A percentile compares a stretch with the other conserved stretches of the same genome.
phyloP scores from a whole-genome alignment of 2,888 invertebrate species.

The Chrysodeixis includens region DNA sequence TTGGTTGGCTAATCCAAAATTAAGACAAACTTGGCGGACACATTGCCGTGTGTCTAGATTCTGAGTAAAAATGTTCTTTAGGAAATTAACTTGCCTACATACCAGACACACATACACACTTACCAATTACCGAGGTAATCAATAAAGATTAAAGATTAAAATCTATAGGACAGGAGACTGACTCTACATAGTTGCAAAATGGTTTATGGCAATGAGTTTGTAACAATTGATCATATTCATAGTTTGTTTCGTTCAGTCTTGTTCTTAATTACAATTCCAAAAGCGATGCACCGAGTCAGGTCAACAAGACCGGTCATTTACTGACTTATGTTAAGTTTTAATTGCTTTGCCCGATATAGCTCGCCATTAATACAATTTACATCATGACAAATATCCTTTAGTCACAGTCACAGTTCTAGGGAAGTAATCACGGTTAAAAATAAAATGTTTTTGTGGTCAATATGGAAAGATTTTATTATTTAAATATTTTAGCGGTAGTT shows the following conservation, averaged over 20 bases:
- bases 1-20: no score
- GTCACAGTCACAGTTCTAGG: conserved; percentile 52
- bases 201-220: conserved; percentile 22
- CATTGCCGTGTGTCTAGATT: no score
- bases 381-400: conserved; percentile 55
- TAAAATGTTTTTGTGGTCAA: conserved; percentile 32
- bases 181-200: neutral
- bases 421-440: conserved; percentile 40
- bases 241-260: conserved; percentile 28
- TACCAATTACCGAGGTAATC: neutral
- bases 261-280: conserved; percentile 54
- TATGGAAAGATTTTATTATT: conserved; percentile 6
- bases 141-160: neutral
- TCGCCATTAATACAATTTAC: conserved; percentile 51
- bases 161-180: neutral
- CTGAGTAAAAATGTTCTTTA: no score
- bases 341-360: conserved; percentile 56
- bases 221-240: conserved; percentile 36
- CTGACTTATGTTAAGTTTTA: conserved; percentile 57
- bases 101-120: no score
- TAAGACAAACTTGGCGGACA: no score
- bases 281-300: conserved; percentile 51
- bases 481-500: conserved; percentile 5
- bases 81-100: no score
- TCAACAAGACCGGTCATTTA: conserved; percentile 59